phyloP scores from a whole-genome alignment of 2,113 vertebrate genomes.

The Merops nubicus region DNA sequence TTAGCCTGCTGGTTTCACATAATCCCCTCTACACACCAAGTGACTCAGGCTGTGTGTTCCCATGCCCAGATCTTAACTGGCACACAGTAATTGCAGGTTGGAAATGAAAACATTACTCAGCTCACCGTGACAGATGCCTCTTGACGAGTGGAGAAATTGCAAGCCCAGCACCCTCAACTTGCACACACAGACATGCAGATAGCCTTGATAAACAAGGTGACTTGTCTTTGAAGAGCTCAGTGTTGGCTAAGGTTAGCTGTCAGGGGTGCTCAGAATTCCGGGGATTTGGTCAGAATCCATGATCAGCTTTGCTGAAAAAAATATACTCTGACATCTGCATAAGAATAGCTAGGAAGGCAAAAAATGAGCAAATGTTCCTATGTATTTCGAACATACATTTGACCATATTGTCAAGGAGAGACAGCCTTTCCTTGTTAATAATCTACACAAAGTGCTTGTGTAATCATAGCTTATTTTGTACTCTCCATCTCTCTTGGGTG shows the following conservation, averaged over 20 bases:
- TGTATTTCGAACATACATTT: rapidly evolving
- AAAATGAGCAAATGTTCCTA: neutral
- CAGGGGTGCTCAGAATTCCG: neutral
- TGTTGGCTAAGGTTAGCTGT: neutral
- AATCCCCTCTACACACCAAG: neutral
- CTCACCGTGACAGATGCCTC: neutral
- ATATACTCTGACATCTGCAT: neutral
- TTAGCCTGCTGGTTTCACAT: neutral
- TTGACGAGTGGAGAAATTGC: rapidly evolving
- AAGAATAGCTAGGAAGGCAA: neutral
- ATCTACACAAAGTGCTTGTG: neutral
- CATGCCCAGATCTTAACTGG: neutral
- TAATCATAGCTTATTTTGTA: neutral
- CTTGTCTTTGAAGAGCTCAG: neutral
- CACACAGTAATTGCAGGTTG: neutral
- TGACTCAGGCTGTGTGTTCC: neutral
- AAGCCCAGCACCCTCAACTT: neutral
- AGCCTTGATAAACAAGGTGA: neutral
- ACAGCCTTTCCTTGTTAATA: neutral
- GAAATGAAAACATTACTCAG: neutral
- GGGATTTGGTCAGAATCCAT: neutral
- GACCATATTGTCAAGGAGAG: no score
- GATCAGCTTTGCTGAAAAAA: neutral
- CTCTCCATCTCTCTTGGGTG: neutral
- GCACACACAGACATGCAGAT: rapidly evolving